These are phyloP conservation scores for Strix uralensis DNA, from an alignment of 2,113 vertebrate genomes.

Conservation along the genomic window DNA sequence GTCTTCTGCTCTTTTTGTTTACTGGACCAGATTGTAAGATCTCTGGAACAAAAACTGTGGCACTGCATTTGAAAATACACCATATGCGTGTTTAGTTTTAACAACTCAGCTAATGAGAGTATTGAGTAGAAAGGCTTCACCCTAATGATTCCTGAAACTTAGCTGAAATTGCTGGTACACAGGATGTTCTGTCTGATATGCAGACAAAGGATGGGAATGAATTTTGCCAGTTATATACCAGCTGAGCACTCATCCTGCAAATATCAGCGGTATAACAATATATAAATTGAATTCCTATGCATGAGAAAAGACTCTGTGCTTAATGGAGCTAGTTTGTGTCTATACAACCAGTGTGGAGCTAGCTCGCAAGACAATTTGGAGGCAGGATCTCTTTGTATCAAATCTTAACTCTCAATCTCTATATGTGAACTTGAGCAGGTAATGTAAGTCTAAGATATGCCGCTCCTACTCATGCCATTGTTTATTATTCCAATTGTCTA, in stretches of 20 bases:
- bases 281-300: neutral
- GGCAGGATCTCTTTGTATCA: neutral
- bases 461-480: neutral
- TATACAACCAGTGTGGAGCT: neutral
- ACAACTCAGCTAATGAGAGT: neutral
- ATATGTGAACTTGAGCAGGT: neutral
- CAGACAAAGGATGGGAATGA: neutral
- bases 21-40: neutral
- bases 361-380: neutral
- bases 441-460: neutral
- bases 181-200: neutral
- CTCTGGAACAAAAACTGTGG: neutral
- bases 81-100: neutral
- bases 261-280: neutral
- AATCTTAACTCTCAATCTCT: neutral
- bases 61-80: neutral
- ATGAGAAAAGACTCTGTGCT: neutral
- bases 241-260: neutral
- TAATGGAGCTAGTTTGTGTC: neutral
- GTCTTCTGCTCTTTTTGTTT: neutral
- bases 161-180: neutral
- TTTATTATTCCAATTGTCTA: neutral
- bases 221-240: neutral
- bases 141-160: neutral
- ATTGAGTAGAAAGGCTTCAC: neutral